Evolutionary conservation across 2,888 invertebrate genomes (phyloP).

Genomic region (Punctoribates punctum): DNA sequence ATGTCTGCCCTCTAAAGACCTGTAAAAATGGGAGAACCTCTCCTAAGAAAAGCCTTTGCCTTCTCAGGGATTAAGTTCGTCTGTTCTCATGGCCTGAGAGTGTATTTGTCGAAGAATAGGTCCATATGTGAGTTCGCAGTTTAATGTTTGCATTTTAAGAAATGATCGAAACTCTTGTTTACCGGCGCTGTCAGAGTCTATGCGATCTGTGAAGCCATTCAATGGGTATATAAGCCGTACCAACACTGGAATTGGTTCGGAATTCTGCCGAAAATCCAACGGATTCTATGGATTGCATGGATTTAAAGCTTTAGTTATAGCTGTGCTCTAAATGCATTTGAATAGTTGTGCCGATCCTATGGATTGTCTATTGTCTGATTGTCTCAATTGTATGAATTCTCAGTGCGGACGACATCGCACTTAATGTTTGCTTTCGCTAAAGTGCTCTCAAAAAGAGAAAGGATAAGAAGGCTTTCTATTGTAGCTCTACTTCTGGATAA

Average conservation of each 20-base stretch:
- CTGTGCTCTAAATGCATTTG: neutral
- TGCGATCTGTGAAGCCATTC: conserved; percentile 4
- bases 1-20: too few relatives aligned
- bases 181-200: neutral
- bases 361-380: conserved; percentile 25
- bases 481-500: conserved; percentile 6
- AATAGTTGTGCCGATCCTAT: conserved; percentile 11
- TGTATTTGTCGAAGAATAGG: neutral
- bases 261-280: conserved; percentile 2
- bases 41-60: neutral
- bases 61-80: neutral
- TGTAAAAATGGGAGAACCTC: neutral
- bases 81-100: too few relatives aligned
- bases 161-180: neutral
- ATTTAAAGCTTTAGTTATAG: conserved; percentile 22
- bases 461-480: conserved; percentile 22
- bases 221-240: neutral
- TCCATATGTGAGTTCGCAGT: conserved; percentile 1
- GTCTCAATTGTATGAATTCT: conserved; percentile 9
- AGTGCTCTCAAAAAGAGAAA: conserved; percentile 27
- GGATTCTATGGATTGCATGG: neutral
- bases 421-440: conserved; percentile 29
- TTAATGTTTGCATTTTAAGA: neutral
- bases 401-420: conserved; percentile 9
- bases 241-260: neutral